Evolutionary conservation across 2,888 invertebrate species (phyloP), one percentile per base, ranked within the genome.

Genomic region (Oscheius myriophilus): DNA sequence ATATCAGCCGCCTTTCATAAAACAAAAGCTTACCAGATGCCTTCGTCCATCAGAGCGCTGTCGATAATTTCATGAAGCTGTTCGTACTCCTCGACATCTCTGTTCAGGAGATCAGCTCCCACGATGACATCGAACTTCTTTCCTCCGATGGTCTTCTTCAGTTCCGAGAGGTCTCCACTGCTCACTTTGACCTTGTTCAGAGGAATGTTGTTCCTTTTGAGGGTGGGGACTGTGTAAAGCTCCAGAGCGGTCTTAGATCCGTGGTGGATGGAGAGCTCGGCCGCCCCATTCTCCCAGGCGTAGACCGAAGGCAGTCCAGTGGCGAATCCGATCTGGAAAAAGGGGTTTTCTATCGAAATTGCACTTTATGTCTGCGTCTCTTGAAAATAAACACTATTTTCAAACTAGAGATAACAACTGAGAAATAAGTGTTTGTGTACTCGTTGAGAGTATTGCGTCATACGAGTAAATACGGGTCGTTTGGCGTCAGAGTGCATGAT

Each of bases 81-180:
- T 23, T 82, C 79, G 62, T 80, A 82, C 16, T 83, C 76, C 9
- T 67, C 63, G 42, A 74, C 73, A 54, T 70, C 67, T 21, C 79
- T 74, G 67, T 78, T 80, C 45, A 84, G 67, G 26, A 84, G 62
- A 64, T 84, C 84, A 7, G 83, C 79, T 3, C 83, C 84, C 53
- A 84, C 63, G 52, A 84, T 83, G 45, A 84, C 76, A 55, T 84
- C 84, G 73, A 75, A 84, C 69, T 80, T 82, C 33, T 80, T 77
- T n/a, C 78, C 76, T 16, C 75, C 73, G 41, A 82, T 68, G 23
- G 73, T 70, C 18, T 71, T 73, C 57, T 75, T 71, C 18, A 72
- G 55, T 26, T 75, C 75, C 14, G 72, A 68, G 33, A 81, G 69
- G 16, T 75, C 70, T 57, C 82, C 82, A 49, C 65, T 69, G 41